phyloP scores from a whole-genome alignment of 2,797 vertebrate genomes.

The Sebastes iracundus region DNA sequence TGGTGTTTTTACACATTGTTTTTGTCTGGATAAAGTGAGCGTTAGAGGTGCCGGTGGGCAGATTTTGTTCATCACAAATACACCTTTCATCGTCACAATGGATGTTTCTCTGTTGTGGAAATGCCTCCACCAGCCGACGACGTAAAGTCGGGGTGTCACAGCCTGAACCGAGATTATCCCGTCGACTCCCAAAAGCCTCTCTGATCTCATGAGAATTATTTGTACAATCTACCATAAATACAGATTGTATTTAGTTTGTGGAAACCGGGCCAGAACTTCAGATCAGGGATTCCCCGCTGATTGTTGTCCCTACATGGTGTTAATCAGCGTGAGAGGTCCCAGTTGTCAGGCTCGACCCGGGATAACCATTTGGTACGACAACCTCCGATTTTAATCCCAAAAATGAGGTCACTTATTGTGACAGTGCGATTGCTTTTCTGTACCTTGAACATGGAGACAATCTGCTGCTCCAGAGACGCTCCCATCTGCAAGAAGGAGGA shows the following conservation, averaged over 20 bases:
- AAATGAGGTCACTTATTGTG: neutral
- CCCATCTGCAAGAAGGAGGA: constrained; percentile 97
- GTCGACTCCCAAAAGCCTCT: constrained; percentile 2
- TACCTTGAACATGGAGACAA: constrained; percentile 95
- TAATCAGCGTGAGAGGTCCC: constrained; percentile 19
- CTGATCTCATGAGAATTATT: constrained; percentile 33
- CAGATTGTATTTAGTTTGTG: constrained; percentile 11
- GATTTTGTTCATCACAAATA: neutral
- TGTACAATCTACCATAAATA: constrained; percentile 13
- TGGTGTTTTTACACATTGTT: too few species aligned
- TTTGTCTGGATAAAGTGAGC: too few species aligned
- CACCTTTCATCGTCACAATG: neutral
- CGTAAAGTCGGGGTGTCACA: neutral
- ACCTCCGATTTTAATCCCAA: neutral
- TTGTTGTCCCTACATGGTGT: neutral
- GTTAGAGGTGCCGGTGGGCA: too few species aligned
- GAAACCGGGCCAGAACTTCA: constrained; percentile 7
- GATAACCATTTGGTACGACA: neutral
- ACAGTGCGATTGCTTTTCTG: neutral
- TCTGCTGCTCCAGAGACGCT: constrained; percentile 95
- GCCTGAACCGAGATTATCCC: constrained; percentile 23
- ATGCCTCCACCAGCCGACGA: neutral
- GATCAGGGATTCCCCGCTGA: constrained; percentile 28
- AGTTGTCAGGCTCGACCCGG: neutral
- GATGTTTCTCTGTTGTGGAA: neutral